These are phyloP conservation scores for Synanthedon andrenaeformis DNA, from an alignment of 2,888 invertebrate genomes.

Conservation along the genomic window DNA sequence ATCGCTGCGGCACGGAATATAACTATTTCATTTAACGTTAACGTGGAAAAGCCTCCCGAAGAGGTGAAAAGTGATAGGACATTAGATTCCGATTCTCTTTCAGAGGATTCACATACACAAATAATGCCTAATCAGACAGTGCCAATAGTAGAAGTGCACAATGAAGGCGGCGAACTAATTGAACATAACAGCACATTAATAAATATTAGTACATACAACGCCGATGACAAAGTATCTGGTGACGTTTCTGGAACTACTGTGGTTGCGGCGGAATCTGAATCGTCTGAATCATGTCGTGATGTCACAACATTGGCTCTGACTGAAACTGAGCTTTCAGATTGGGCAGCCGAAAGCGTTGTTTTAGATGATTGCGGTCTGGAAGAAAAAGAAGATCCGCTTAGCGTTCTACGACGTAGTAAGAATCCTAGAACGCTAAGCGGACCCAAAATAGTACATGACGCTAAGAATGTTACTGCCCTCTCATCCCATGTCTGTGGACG, in stretches of 20 bases:
- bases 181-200: slow-evolving; percentile 71
- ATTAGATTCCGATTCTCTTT: slow-evolving; percentile 70
- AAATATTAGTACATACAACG: slow-evolving; percentile 34
- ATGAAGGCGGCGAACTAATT: slow-evolving; percentile 76
- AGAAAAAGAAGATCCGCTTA: slow-evolving; percentile 34
- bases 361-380: slow-evolving; percentile 77
- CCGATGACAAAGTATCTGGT: slow-evolving; percentile 33
- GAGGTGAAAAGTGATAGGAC: slow-evolving; percentile 30
- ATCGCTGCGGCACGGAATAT: slow-evolving; percentile 22
- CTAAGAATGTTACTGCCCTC: slow-evolving; percentile 47
- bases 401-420: slow-evolving; percentile 24
- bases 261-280: slow-evolving; percentile 53
- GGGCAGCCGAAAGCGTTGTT: slow-evolving; percentile 85
- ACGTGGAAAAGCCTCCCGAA: slow-evolving; percentile 29
- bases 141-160: slow-evolving; percentile 80
- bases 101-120: slow-evolving; percentile 49
- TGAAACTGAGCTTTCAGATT: slow-evolving; percentile 90
- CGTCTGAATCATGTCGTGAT: slow-evolving; percentile 79
- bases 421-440: slow-evolving; percentile 45
- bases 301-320: slow-evolving; percentile 80
- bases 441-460: slow-evolving; percentile 47
- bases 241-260: slow-evolving; percentile 40
- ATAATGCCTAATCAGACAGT: slow-evolving; percentile 60
- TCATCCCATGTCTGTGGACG: slow-evolving; percentile 58
- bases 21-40: slow-evolving; percentile 1